phyloP scores from a whole-genome alignment of 30 jellyfish, hydroid and myxozoan species.

The Cassiopea andromeda region DNA sequence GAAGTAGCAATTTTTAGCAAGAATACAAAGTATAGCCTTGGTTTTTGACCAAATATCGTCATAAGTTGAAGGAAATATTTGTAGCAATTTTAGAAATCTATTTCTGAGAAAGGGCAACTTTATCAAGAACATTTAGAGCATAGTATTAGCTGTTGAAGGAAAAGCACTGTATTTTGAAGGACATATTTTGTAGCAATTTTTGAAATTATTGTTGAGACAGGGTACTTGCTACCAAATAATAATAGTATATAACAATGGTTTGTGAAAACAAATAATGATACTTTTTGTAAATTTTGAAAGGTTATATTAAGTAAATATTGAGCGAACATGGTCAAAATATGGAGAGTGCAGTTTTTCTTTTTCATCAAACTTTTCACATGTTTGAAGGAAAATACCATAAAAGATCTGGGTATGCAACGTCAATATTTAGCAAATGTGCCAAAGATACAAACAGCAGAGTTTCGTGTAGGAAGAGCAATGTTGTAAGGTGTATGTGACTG shows the following conservation, averaged over 20 bases:
- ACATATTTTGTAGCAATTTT: not conserved
- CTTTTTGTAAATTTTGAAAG: not conserved
- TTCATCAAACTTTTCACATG: not conserved
- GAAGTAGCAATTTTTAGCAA: not conserved
- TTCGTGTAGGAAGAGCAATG: no score
- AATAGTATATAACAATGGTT: not conserved
- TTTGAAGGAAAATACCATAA: not conserved
- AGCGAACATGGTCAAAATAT: not conserved
- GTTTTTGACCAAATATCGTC: not conserved
- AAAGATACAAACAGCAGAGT: no score
- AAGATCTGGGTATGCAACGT: no score
- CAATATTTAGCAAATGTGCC: no score
- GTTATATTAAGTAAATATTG: not conserved
- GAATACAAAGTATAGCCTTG: not conserved
- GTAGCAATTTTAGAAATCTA: not conserved
- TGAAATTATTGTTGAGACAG: no score
- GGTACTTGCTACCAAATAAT: no score
- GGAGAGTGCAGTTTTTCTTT: not conserved
- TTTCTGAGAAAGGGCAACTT: not conserved
- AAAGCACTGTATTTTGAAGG: not conserved
- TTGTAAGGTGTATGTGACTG: no score
- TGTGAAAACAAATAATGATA: no score
- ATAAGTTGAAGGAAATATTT: not conserved
- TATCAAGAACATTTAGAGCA: not conserved
- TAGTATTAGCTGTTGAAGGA: not conserved